Percentiles rank a stretch among this genome's conserved stretches.
Conservation (phyloP, 2,113 vertebrate species). For the Ailuropoda melanoleuca region DNA sequence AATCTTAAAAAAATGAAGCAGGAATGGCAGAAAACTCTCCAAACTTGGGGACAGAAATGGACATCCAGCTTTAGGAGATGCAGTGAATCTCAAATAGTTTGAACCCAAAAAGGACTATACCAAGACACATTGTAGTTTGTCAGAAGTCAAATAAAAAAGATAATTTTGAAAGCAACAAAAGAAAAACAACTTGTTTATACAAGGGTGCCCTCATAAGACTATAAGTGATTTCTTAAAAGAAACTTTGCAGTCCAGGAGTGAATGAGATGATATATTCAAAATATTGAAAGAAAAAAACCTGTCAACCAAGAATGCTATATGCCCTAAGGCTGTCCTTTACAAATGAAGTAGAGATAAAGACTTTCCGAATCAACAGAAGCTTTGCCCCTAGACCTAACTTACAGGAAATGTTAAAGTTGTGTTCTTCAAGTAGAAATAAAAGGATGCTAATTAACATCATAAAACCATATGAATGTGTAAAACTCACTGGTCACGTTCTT, state of each 20-base stretch:
- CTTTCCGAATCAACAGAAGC: background rate
- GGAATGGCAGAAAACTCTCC: background rate
- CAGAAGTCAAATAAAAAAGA: background rate
- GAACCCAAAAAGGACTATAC: background rate
- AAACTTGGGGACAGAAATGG: background rate
- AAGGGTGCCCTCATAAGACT: background rate
- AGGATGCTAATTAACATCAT: background rate
- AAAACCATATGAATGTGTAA: background rate
- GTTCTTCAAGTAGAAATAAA: background rate
- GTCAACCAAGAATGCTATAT: background rate
- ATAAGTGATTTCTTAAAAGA: background rate
- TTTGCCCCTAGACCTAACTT: background rate
- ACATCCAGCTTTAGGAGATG: background rate
- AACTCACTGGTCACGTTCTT: background rate
- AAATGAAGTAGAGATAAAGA: background rate
- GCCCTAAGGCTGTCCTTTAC: background rate
- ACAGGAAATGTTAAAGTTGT: background rate
- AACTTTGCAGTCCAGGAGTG: background rate
- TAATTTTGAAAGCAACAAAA: background rate
- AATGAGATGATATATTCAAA: background rate
- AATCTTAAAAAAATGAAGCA: background rate
- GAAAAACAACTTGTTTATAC: background rate
- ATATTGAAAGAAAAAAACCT: background rate
- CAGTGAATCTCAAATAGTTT: background rate
- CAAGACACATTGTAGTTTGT: background rate